Conservation (phyloP, 1,140 invertebrate species). For the Melipona quadrifasciata region DNA sequence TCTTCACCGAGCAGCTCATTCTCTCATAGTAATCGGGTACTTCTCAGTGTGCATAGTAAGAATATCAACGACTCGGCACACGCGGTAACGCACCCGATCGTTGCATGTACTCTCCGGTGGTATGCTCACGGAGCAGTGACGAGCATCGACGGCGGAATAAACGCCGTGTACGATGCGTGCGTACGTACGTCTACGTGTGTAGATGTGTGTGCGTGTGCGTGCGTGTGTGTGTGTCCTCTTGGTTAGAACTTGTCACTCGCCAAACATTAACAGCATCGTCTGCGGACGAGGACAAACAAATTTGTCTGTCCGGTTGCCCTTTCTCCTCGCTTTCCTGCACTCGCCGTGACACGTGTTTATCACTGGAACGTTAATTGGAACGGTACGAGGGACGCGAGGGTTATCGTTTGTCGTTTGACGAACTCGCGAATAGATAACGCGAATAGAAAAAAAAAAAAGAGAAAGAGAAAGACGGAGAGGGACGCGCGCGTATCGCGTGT, state of each 20-base stretch:
- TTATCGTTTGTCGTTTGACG: neutral
- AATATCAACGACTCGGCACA: constrained; percentile 1
- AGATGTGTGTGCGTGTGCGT: too few relatives aligned
- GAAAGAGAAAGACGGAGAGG: neutral
- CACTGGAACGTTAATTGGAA: constrained; percentile 20
- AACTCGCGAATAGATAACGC: neutral
- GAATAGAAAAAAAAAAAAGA: neutral
- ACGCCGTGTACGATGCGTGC: neutral
- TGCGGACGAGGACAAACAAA: neutral
- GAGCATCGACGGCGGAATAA: neutral
- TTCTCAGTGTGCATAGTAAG: constrained; percentile 60
- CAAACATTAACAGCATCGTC: constrained; percentile 13
- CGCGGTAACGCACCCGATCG: constrained; percentile 26
- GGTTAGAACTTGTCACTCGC: neutral
- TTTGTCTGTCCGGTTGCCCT: neutral
- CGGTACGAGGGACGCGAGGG: neutral
- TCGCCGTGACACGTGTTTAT: constrained; percentile 33
- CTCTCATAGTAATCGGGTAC: constrained; percentile 72
- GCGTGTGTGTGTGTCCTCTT: neutral
- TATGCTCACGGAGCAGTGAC: neutral
- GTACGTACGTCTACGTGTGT: neutral
- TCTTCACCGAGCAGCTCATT: constrained; percentile 81
- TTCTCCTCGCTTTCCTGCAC: neutral
- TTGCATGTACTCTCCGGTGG: constrained; percentile 2
- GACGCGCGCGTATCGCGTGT: constrained; percentile 12